Evolutionary conservation across 2,797 vertebrate genomes (phyloP), one percentile per base, ranked within the genome.

Genomic region (Sebastes variabilis): DNA sequence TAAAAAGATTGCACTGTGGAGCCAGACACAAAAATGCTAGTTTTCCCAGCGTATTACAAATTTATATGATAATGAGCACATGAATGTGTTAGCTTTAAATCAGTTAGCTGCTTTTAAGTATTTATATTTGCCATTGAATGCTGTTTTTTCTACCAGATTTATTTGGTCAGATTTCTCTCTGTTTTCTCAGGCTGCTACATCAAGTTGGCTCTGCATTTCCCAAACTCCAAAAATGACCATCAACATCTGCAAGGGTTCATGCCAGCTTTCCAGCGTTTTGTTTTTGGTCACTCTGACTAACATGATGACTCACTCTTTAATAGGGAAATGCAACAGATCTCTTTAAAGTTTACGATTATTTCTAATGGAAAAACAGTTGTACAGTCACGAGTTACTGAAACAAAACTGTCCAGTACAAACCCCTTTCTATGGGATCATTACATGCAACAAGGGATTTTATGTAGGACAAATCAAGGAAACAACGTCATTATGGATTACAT

Each of bases 271-370:
- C 66, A 74, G 7, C 72, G 6, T 77, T 81, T 69, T 81, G 75
- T 86, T 80, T 81, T 69, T 69, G 70, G 84, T 88, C 75, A 73
- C 67, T 72, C 58, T 81, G 77, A 89, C 75, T 75, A 86, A 90
- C 78, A 75, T 8, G 18, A 66, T 86, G 85, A 89, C 54, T 92
- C 81, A 87, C 16, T 54, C 62, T 69, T 88, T 66, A 83, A 84
- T 25, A 18, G 64, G 76, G 16, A 59, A 81, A 79, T 52, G 49
- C 55, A 88, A 59, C 75, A 76, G 49, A 36, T 83, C 81, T 77
- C 34, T 85, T 75, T 77, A 62, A 84, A 75, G 67, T 85, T 80
- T 68, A 73, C 73, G 32, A 30, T 75, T 56, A 56, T 80, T 83
- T 86, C 77, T 78, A 75, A 84, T 75, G 60, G 74, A 66, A 32